Conservation (phyloP, 1,140 invertebrate species). For the Tenebrio molitor region DNA sequence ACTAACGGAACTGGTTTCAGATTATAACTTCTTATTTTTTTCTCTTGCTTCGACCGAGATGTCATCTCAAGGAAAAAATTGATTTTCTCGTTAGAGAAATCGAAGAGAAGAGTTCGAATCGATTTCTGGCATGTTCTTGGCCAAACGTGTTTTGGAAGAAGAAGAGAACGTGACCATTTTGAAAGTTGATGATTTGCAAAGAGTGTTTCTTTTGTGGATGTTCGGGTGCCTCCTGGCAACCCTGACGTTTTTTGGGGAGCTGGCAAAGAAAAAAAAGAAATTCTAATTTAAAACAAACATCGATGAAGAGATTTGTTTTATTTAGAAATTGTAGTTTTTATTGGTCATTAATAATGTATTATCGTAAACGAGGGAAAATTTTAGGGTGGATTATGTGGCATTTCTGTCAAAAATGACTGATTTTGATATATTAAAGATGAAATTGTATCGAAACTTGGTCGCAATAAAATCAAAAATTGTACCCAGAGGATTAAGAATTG, state of each 20-base stretch:
- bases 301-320: too few relatives aligned
- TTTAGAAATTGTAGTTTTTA: too few relatives aligned
- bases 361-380: too few relatives aligned
- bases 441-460: too few relatives aligned
- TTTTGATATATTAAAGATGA: too few relatives aligned
- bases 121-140: neutral
- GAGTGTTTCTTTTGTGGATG: neutral
- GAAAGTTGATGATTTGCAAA: neutral
- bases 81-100: slow-evolving; percentile 1
- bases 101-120: neutral
- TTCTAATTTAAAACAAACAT: too few relatives aligned
- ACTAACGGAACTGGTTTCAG: neutral
- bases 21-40: neutral
- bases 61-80: slow-evolving; percentile 13
- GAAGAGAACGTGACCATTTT: neutral
- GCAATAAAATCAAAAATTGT: too few relatives aligned
- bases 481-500: too few relatives aligned
- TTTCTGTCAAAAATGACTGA: too few relatives aligned
- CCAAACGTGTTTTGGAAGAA: neutral
- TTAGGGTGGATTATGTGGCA: too few relatives aligned
- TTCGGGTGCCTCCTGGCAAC: neutral
- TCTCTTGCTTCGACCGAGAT: neutral
- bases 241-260: neutral
- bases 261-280: too few relatives aligned
- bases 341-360: too few relatives aligned